Evolutionary conservation across 2,888 invertebrate genomes (phyloP).

Genomic region (Barypeithes pellucidus): DNA sequence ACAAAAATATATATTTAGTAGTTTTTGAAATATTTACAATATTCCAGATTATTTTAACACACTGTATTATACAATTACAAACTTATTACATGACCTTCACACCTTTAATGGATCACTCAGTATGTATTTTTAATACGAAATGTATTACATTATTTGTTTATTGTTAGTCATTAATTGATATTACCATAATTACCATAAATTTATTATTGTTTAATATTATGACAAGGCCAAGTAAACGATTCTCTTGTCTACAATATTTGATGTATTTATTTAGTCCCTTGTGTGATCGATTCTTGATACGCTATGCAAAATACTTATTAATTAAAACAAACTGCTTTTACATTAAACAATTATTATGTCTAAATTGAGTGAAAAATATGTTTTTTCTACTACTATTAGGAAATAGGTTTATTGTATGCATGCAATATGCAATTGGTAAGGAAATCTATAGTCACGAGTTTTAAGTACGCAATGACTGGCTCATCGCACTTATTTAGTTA

Average conservation of each 20-base stretch:
- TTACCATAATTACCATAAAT: constrained; percentile 9
- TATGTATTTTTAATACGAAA: not conserved
- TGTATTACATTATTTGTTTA: constrained; percentile 6
- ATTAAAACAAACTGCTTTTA: not conserved
- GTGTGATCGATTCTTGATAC: not conserved
- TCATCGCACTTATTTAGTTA: too few relatives aligned
- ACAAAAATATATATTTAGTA: too few relatives aligned
- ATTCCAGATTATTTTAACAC: too few relatives aligned
- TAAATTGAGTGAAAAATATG: not conserved
- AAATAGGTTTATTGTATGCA: too few relatives aligned
- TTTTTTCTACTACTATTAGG: not conserved
- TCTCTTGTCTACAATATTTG: constrained; percentile 38
- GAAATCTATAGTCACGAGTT: too few relatives aligned
- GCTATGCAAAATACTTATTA: not conserved
- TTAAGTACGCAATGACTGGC: too few relatives aligned
- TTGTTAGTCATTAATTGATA: constrained; percentile 16
- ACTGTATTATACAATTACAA: too few relatives aligned
- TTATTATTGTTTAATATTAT: constrained; percentile 39
- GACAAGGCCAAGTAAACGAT: constrained; percentile 34
- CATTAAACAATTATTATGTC: constrained; percentile 47
- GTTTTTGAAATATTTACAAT: too few relatives aligned
- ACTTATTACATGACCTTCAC: too few relatives aligned
- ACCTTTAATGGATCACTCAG: constrained; percentile 1
- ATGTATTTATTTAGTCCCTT: constrained; percentile 17
- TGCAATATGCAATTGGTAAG: too few relatives aligned